Base-by-base conservation (phyloP, 1,140 invertebrate species). In the Pseudomyrmex flavicornis region DNA sequence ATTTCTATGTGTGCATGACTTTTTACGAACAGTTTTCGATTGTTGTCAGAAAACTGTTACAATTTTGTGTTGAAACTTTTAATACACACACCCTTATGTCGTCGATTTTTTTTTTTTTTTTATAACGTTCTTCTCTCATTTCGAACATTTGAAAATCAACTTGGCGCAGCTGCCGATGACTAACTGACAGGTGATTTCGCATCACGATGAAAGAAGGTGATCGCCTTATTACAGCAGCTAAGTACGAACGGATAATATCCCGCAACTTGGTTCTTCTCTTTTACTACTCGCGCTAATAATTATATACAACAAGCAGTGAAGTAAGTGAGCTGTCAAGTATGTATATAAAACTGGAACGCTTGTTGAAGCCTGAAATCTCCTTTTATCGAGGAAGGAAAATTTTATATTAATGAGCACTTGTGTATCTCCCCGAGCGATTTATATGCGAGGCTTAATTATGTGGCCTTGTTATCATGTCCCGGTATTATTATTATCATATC, bases 141-240 rank as follows among this genome's bases (percentile, higher is more conserved):
- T 61, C 22, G 72, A 50, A 72, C 65, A 58, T 79, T 20, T 20
- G 9, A 54, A 22, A 52, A 85, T 85, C 86, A 68, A 20, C 56
- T 26, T n/a, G 48, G 48, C 61, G 75, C 87, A 89, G 85, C 84
- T 89, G 87, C 88, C 75, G 66, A 89, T 72, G 87, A 72, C 79
- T 74, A 75, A 74, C 87, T 89, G 87, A 89, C 87, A 86, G 85
- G 82, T 86, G 88, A 89, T 89, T 82, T 73, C 85, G 77, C 35
- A 35, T 77, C 82, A 80, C 85, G 65, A 82, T 86, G 70, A 74
- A 82, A 74, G 56, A 87, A 77, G 74, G 15, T 85, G 82, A 89
- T 89, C 75, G 84, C 69, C 88, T 89, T 88, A 84, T 89, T 89
- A 89, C 79, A 70, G 73, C 77, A 73, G 75, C 72, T 79, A 84